phyloP scores from a whole-genome alignment of 92 coral and sea anemone species.

The Ricordea florida region DNA sequence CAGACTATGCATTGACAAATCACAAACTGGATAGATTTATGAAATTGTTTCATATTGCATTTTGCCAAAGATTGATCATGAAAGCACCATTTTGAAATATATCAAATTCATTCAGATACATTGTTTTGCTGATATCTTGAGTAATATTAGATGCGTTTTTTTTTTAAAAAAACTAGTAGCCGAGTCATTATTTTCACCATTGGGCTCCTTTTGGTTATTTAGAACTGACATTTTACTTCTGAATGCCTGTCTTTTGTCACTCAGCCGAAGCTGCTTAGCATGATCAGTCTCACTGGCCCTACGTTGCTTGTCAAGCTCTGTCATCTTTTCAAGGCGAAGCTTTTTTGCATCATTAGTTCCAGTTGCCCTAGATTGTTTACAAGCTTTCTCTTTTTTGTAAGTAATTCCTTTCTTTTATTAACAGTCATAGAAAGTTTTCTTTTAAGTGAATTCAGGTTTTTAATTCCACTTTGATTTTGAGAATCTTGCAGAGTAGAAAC shows the following conservation, averaged over 20 bases:
- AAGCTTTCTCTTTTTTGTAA: too few relatives aligned
- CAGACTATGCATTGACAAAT: constrained; percentile 56
- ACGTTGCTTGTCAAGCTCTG: constrained; percentile 1
- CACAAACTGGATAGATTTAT: constrained; percentile 48
- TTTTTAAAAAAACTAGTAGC: not conserved
- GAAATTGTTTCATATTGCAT: constrained; percentile 58
- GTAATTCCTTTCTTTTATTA: too few relatives aligned
- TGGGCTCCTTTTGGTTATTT: constrained; percentile 28
- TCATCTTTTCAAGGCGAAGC: too few relatives aligned
- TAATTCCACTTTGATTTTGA: too few relatives aligned
- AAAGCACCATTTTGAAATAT: constrained; percentile 50
- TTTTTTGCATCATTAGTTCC: too few relatives aligned
- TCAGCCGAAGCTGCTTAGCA: constrained; percentile 17
- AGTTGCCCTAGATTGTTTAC: too few relatives aligned
- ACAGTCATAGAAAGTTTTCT: too few relatives aligned
- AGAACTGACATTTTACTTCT: constrained; percentile 6
- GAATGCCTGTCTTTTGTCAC: constrained; percentile 1
- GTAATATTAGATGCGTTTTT: too few relatives aligned
- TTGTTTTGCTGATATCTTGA: too few relatives aligned
- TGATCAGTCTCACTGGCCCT: constrained; percentile 29
- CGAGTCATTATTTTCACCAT: constrained; percentile 2
- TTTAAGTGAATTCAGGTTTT: too few relatives aligned
- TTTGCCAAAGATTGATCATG: constrained; percentile 71
- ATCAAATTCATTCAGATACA: too few relatives aligned
- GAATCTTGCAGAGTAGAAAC: too few relatives aligned